A percentile compares a stretch with the other conserved stretches of the same genome.
phyloP scores from a whole-genome alignment of 2,888 invertebrate species.

The Amiota communis region DNA sequence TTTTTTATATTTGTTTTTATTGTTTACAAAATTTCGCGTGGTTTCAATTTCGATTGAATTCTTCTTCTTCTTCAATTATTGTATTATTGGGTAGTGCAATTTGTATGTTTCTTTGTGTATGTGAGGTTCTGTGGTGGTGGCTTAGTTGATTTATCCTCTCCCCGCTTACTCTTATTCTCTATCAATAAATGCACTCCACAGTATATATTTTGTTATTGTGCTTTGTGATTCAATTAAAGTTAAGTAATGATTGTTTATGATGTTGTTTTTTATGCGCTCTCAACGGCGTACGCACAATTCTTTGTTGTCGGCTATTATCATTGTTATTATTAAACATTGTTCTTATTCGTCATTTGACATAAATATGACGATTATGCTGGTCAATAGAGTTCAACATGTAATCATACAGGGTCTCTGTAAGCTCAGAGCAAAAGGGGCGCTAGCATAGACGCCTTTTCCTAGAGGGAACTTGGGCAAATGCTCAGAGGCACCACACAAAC shows the following conservation, averaged over 20 bases:
- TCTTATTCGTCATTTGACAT: slow-evolving; percentile 27
- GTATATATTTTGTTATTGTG: not conserved
- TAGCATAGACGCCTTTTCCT: too few relatives aligned
- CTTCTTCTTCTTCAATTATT: slow-evolving; percentile 23
- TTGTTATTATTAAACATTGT: slow-evolving; percentile 32
- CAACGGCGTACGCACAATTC: not conserved
- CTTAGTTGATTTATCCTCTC: too few relatives aligned
- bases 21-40: slow-evolving; percentile 52
- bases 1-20: slow-evolving; percentile 43
- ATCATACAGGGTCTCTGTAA: too few relatives aligned
- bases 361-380: slow-evolving; percentile 41
- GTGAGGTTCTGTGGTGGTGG: too few relatives aligned
- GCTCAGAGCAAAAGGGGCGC: too few relatives aligned
- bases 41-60: slow-evolving; percentile 6
- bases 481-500: too few relatives aligned
- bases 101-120: slow-evolving; percentile 5
- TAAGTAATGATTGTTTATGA: not conserved
- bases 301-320: slow-evolving; percentile 31
- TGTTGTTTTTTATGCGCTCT: not conserved
- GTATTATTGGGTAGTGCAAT: slow-evolving; percentile 13
- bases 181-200: too few relatives aligned
- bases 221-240: slow-evolving; percentile 11
- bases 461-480: too few relatives aligned
- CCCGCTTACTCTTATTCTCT: too few relatives aligned
- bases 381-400: slow-evolving; percentile 41